Evolutionary conservation across 2,797 vertebrate species (phyloP).

Genomic region (Pseudochromis fuscus): DNA sequence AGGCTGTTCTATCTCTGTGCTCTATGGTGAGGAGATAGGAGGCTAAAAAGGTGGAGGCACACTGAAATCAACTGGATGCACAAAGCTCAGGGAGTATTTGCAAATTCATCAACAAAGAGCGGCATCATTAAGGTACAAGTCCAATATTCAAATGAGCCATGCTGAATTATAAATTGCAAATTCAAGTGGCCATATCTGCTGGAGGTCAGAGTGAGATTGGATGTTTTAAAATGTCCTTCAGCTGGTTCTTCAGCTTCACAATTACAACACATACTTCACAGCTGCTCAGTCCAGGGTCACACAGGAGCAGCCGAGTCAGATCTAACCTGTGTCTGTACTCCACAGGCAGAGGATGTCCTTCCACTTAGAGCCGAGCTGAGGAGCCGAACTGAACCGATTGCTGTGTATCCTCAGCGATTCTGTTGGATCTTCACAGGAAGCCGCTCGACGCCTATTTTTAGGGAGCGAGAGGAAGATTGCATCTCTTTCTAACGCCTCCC

Average conservation of each 20-base stretch:
- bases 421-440: conserved; percentile 61
- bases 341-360: conserved; percentile 39
- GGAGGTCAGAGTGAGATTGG: neutral
- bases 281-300: conserved; percentile 1
- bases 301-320: neutral
- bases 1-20: conserved; percentile 17
- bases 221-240: neutral
- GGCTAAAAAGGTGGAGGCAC: neutral
- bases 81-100: too few relatives aligned
- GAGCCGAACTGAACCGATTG: conserved; percentile 37
- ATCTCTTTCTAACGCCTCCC: conserved; percentile 3
- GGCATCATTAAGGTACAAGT: too few relatives aligned
- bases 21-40: conserved; percentile 11
- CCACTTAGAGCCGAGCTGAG: conserved; percentile 33
- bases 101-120: too few relatives aligned
- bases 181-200: neutral
- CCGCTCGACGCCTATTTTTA: neutral
- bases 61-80: neutral
- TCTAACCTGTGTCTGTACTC: conserved; percentile 33
- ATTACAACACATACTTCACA: neutral
- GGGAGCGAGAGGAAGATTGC: conserved; percentile 3
- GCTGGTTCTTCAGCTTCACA: neutral
- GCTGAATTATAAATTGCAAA: too few relatives aligned
- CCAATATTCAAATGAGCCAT: too few relatives aligned
- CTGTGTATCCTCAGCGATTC: conserved; percentile 43